These are phyloP conservation scores for Frieseomelitta varia DNA, from an alignment of 1,140 invertebrate genomes.

Conservation along the genomic window DNA sequence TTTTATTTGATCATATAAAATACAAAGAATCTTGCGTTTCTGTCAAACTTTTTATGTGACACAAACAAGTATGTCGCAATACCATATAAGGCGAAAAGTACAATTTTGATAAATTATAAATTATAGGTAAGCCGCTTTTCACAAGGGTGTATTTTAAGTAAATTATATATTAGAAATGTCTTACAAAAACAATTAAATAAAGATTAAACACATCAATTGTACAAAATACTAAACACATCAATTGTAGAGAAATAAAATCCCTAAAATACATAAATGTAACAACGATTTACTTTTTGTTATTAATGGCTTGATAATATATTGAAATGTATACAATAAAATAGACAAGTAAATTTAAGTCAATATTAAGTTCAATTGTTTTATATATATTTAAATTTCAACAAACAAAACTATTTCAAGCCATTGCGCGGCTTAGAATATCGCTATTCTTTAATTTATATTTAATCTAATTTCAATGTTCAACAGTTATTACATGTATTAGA, in stretches of 20 bases:
- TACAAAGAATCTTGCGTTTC: background rate
- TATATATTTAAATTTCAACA: too few species aligned
- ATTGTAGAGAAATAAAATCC: background rate
- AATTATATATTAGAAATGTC: background rate
- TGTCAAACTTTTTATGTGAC: background rate
- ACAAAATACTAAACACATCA: background rate
- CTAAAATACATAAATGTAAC: too few species aligned
- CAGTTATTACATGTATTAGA: too few species aligned
- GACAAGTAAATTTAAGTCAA: too few species aligned
- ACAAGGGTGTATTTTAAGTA: background rate
- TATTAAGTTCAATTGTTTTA: too few species aligned
- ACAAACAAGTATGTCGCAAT: background rate
- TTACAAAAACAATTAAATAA: background rate
- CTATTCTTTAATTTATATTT: too few species aligned
- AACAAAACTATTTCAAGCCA: too few species aligned
- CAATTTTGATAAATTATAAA: background rate
- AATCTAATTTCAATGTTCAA: too few species aligned
- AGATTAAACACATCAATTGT: background rate
- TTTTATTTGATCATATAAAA: background rate
- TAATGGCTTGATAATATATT: too few species aligned
- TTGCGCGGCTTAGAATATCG: too few species aligned
- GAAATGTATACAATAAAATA: too few species aligned
- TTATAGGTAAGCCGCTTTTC: background rate
- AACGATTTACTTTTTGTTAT: too few species aligned
- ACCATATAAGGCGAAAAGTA: background rate